Evolutionary conservation across 2,888 invertebrate genomes (phyloP), one percentile per base, ranked within the genome.

Genomic region (Pheosia gnoma): DNA sequence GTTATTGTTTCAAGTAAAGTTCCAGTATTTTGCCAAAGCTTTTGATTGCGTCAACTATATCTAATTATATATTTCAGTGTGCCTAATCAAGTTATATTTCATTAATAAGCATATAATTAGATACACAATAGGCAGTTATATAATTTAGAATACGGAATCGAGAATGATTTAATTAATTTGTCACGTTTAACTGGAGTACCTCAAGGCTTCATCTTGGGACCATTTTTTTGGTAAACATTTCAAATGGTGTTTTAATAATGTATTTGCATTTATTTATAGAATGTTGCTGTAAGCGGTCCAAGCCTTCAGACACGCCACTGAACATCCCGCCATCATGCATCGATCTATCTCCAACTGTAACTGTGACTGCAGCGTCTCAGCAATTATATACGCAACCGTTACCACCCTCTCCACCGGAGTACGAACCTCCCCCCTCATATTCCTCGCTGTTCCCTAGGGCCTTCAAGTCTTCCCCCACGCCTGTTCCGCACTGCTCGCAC

Each of bases 361-460:
- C 91, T 0, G 89, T 90, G 45, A 90, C 93, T 5, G 85, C 90
- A 0, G 79, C 90, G 0, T 90, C 92, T 0, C 89, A 89, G 60
- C 89, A 89, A 61, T 79, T 90, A 64, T 88, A 90, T 81, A 75
- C 87, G 55, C 85, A 87, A 41, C 89, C 94, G 9, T 81, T 84
- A 0, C 85, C 85, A 9, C 82, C 89, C 10, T 85, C 89, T 1
- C 95, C 95, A 0, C 96, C 96, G 4, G 95, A 95, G 74, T 96
- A 96, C 82, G 96, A 96, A 66, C 95, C 95, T 3, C 94, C 94
- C 3, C 96, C 96, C 0, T 94, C 96, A 0, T 96, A 96, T 82
- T 95, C 94, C 57, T 95, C 95, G 0, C 89, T 96, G 3, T 96
- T 96, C 87, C 96, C 96, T 0, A 81, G 91, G 59, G 90, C 90